Conservation (phyloP, 2,888 invertebrate species). For the Sclerodermus sp. region DNA sequence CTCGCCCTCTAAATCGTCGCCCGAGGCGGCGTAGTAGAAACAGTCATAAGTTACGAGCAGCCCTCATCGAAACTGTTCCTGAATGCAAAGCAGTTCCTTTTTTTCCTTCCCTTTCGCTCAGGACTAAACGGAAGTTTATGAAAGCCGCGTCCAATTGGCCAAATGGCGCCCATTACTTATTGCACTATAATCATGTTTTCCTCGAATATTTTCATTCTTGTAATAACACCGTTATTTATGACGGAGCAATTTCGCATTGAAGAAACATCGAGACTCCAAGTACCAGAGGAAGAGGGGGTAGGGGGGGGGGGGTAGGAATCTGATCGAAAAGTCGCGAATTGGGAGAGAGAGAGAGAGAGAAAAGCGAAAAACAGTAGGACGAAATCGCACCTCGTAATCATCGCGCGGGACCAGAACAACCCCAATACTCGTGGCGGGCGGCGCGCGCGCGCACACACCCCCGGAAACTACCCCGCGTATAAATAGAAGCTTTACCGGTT, state of each 20-base stretch:
- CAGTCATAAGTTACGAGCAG: slow-evolving; percentile 14
- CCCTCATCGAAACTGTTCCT: slow-evolving; percentile 8
- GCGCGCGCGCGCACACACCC: slow-evolving; percentile 16
- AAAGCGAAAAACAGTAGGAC: slow-evolving; percentile 14
- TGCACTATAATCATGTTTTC: no score
- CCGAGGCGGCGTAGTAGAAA: slow-evolving; percentile 7
- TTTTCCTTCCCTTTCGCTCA: background rate
- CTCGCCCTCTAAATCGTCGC: slow-evolving; percentile 12
- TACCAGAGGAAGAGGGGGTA: slow-evolving; percentile 4
- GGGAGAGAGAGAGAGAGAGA: slow-evolving; percentile 17
- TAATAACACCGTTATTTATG: no score
- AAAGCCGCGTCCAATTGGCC: no score
- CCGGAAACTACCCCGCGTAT: slow-evolving; percentile 20
- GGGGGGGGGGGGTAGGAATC: background rate
- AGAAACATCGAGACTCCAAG: background rate
- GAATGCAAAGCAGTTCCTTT: slow-evolving; percentile 1
- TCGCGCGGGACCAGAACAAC: background rate
- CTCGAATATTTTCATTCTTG: no score
- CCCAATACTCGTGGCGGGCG: background rate
- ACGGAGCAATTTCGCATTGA: no score
- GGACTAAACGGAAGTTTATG: background rate
- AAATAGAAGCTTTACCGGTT: slow-evolving; percentile 20
- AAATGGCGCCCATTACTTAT: no score
- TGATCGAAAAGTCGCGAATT: slow-evolving; percentile 5
- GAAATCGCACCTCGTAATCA: slow-evolving; percentile 29